Conservation (phyloP, 2,888 invertebrate genomes). For the Nemurella pictetii region DNA sequence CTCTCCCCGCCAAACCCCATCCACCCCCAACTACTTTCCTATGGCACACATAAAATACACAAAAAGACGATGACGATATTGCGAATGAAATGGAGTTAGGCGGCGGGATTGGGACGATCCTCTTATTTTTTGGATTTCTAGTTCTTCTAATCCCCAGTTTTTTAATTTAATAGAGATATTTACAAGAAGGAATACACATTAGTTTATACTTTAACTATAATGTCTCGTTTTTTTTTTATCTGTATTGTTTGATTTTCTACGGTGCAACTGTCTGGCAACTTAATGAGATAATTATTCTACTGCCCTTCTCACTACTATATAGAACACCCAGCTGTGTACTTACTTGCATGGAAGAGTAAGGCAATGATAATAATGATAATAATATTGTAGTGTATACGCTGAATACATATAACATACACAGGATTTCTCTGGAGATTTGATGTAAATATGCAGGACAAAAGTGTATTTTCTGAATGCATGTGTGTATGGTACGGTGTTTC, state of each 20-base stretch:
- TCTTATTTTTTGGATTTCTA: not conserved
- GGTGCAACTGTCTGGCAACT: not conserved
- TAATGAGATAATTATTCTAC: not conserved
- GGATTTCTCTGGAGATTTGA: not conserved
- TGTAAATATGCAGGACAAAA: too few relatives aligned
- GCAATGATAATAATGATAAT: conserved; percentile 3
- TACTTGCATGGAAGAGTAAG: not conserved
- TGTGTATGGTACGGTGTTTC: not conserved
- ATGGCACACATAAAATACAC: not conserved
- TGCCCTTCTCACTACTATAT: not conserved
- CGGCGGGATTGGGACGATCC: not conserved
- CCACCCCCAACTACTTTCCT: not conserved
- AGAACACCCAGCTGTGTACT: not conserved
- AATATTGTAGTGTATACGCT: not conserved
- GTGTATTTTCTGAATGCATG: not conserved
- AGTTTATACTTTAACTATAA: not conserved
- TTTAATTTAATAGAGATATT: not conserved
- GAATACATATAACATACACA: not conserved
- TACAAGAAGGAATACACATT: too few relatives aligned
- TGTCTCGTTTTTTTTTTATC: not conserved
- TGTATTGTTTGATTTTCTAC: not conserved
- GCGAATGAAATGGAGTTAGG: not conserved
- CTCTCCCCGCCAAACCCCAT: not conserved
- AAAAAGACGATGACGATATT: conserved; percentile 3
- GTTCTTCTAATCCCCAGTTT: not conserved